These are phyloP conservation scores for Theristicus caerulescens DNA, from an alignment of 2,113 vertebrate species.

Conservation along the genomic window DNA sequence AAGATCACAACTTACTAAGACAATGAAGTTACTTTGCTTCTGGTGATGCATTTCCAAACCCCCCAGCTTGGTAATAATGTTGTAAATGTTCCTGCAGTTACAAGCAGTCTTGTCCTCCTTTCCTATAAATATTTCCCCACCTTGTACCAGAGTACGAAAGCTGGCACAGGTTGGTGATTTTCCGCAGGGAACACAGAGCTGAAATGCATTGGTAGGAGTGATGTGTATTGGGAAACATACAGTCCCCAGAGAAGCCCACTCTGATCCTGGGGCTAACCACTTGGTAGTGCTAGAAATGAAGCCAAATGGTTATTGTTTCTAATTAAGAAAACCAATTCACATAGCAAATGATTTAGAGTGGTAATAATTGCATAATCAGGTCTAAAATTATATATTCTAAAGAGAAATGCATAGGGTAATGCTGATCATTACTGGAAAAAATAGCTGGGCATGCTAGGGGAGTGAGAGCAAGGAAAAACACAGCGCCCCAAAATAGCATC, in stretches of 20 bases:
- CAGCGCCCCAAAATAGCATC: background rate
- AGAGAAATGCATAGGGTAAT: background rate
- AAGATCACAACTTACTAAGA: background rate
- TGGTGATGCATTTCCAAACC: background rate
- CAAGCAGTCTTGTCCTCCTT: background rate
- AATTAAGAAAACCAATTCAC: background rate
- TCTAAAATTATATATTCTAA: background rate
- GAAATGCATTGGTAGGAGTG: background rate
- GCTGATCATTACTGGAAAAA: background rate
- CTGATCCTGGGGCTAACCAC: background rate
- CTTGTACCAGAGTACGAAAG: background rate
- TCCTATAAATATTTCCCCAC: background rate
- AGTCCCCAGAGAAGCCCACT: background rate
- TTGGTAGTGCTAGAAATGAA: background rate
- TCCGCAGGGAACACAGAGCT: background rate
- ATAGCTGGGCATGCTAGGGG: background rate
- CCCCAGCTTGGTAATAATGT: background rate
- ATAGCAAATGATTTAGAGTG: background rate
- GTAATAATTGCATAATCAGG: background rate
- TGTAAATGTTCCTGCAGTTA: background rate
- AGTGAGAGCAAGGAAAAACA: slow-evolving; percentile 11
- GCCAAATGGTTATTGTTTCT: background rate
- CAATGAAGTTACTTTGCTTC: background rate
- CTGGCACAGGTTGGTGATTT: background rate
- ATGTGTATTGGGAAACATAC: background rate